phyloP scores from a whole-genome alignment of 1,140 invertebrate species.

The Trachelipus rathkii region DNA sequence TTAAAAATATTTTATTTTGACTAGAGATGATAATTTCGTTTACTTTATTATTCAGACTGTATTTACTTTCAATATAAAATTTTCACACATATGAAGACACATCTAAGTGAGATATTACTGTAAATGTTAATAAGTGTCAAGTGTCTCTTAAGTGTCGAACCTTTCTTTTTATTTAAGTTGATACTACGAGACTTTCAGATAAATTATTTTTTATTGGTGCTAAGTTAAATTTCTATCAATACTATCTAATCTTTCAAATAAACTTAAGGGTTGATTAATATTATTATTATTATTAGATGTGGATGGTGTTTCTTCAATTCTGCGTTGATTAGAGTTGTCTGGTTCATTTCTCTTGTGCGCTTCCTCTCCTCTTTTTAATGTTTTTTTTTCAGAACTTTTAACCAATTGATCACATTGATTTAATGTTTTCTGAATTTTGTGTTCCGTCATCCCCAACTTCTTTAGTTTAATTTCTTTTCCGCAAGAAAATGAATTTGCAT shows the following conservation, averaged over 20 bases:
- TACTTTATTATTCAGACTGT: too few relatives aligned
- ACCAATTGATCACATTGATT: not conserved
- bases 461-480: not conserved
- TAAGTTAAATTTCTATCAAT: not conserved
- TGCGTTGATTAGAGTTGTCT: not conserved
- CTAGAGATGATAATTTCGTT: too few relatives aligned
- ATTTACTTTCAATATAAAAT: too few relatives aligned
- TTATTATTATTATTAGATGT: constrained; percentile 1
- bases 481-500: not conserved
- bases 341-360: not conserved
- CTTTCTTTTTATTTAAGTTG: too few relatives aligned
- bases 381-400: not conserved
- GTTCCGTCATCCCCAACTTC: not conserved
- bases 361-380: not conserved
- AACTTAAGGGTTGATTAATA: not conserved
- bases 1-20: too few relatives aligned
- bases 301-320: not conserved
- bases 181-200: too few relatives aligned
- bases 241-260: not conserved
- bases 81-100: too few relatives aligned
- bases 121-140: too few relatives aligned
- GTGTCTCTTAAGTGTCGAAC: too few relatives aligned
- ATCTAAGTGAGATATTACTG: too few relatives aligned
- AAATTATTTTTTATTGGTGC: not conserved
- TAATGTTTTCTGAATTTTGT: not conserved